Base-by-base conservation (phyloP, 2,888 invertebrate genomes). In the Mythimna albipuncta region DNA sequence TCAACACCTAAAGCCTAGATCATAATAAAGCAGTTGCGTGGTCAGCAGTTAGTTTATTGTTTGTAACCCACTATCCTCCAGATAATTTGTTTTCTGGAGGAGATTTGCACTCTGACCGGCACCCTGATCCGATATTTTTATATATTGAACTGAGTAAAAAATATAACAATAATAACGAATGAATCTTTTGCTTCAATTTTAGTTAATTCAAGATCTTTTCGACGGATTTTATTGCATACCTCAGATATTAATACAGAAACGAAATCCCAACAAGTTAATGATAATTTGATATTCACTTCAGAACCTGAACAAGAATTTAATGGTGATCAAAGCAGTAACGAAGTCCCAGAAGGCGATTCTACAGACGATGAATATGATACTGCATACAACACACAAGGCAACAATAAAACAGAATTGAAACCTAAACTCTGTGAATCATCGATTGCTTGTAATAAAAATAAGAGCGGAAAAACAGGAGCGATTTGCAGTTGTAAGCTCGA, bases 401-500 rank as follows among this genome's bases (percentile, higher is more conserved):
- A 13, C 7, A 50, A n/a, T 5, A 58, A 47, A 50, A 38, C 26
- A 32, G 50, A 57, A 52, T 19, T 26, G 9, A 26, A 68, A 38
- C 19, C 19, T 2, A 21, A 68, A 21, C 16, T 7, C 47, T 6
- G 0, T 26, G 44, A 35, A n/a, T n/a, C 47, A 57, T 47, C 44
- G n/a, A 70, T 21, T 47, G 19, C 19, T 26, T 47, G 10, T 21
- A 44, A 21, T 13, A 13, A 7, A 2, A 44, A 57, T 7, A 70
- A 16, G 38, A 6, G 11, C 32, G 6, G 1, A 41, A 50, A 58
- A n/a, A 72, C 59, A 21, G 0, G 6, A 44, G 19, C 61, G 10
- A 6, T 35, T 44, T 72, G 59, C 21, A 41, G 13, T 10, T 72
- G 59, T 21, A 19, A n/a, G n/a, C 61, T 21, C 13, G 44, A 61